These are phyloP conservation scores for Indri indri DNA, from an alignment of 2,113 vertebrate species.

Conservation along the genomic window DNA sequence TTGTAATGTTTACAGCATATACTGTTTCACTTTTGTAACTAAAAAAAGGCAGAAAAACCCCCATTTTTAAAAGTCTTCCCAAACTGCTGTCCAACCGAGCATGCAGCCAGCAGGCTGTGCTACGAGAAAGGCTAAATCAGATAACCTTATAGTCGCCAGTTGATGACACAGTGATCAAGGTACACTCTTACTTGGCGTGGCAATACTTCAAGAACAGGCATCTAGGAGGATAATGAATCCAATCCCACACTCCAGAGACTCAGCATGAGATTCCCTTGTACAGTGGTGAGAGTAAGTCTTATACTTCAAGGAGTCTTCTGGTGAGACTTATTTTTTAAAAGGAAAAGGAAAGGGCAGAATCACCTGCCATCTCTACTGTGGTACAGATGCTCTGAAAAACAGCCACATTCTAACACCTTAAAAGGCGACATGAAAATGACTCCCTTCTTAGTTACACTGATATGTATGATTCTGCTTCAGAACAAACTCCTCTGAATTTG, in stretches of 20 bases:
- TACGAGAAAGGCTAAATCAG: background rate
- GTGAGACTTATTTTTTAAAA: background rate
- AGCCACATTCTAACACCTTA: background rate
- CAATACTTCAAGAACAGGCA: background rate
- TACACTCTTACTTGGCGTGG: background rate
- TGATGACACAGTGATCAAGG: background rate
- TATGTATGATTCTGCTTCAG: background rate
- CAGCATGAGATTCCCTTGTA: background rate
- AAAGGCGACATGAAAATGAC: background rate
- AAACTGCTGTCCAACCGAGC: background rate
- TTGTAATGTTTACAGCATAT: background rate
- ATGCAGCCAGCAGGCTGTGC: background rate
- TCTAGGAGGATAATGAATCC: fast-evolving
- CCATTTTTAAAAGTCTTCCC: background rate
- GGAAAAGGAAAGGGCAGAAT: background rate
- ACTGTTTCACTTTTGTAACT: background rate
- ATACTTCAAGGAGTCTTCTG: background rate
- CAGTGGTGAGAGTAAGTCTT: background rate
- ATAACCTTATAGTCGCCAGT: background rate
- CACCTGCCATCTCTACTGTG: background rate
- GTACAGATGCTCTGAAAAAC: background rate
- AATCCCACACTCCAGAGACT: background rate
- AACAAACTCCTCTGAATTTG: background rate
- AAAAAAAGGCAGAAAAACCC: background rate
- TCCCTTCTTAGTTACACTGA: background rate